A percentile compares a stretch with the other conserved stretches of the same genome.
Evolutionary conservation across 2,888 invertebrate genomes (phyloP).

Genomic region (Branchipolynoe longqiensis): DNA sequence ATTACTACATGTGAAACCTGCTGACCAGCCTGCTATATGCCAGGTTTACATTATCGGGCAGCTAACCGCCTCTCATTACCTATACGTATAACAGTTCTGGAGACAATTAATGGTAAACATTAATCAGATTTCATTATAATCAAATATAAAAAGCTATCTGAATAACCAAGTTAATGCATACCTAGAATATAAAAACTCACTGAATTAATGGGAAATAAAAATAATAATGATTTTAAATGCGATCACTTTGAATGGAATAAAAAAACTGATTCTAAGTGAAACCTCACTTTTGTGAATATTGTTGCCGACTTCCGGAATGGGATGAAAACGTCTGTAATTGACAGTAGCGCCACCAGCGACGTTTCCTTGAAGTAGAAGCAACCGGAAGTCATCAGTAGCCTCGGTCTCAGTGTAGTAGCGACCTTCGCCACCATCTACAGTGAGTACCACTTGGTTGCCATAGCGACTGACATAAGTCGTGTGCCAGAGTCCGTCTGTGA

Average conservation of each 20-base stretch:
- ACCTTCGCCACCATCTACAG: conserved; percentile 96
- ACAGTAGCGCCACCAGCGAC: conserved; percentile 97
- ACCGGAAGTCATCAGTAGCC: conserved; percentile 53
- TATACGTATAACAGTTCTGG: no score
- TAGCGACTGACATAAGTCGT: conserved; percentile 94
- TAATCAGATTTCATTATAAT: no score
- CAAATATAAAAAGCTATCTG: no score
- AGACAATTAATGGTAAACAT: no score
- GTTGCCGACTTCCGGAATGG: conserved; percentile 8
- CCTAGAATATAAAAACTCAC: not conserved
- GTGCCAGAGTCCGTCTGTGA: conserved; percentile 92
- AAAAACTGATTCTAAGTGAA: not conserved
- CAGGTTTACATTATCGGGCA: no score
- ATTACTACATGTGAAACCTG: no score
- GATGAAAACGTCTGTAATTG: conserved; percentile 87
- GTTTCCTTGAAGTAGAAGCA: conserved; percentile 80
- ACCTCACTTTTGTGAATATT: conserved; percentile 21
- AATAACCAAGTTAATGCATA: no score
- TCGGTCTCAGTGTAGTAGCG: conserved; percentile 70
- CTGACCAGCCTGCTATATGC: no score
- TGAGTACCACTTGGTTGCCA: conserved; percentile 93
- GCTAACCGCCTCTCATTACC: no score
- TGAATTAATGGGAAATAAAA: not conserved
- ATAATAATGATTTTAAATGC: not conserved
- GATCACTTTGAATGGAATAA: not conserved